These are phyloP conservation scores for Parnassius apollo DNA, from an alignment of 2,888 invertebrate genomes.

Conservation along the genomic window DNA sequence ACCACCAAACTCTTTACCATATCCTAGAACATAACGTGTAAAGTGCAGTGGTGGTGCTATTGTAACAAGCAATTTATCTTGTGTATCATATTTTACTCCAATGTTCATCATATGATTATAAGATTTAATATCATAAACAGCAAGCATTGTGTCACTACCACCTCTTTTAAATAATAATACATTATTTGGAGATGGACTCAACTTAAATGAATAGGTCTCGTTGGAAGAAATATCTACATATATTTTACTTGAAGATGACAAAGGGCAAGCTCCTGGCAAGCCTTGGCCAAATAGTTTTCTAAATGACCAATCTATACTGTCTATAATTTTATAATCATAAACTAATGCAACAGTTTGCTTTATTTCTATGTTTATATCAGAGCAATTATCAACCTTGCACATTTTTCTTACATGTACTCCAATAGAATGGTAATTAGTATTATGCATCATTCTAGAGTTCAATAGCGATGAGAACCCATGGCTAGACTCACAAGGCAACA, in stretches of 20 bases:
- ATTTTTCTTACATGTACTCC: conserved; percentile 91
- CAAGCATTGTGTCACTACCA: conserved; percentile 84
- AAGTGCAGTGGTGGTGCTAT: conserved; percentile 86
- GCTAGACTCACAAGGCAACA: conserved; percentile 96
- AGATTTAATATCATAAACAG: conserved; percentile 84
- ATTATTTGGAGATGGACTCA: conserved; percentile 83
- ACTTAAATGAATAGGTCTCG: conserved; percentile 81
- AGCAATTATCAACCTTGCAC: conserved; percentile 83
- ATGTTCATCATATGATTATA: conserved; percentile 85
- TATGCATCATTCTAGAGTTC: conserved; percentile 94
- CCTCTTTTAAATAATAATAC: conserved; percentile 84
- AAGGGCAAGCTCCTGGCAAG: conserved; percentile 89
- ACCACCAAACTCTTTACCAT: conserved; percentile 95
- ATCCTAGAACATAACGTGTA: conserved; percentile 91
- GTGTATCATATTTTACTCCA: conserved; percentile 79
- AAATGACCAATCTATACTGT: conserved; percentile 90
- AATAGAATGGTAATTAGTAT: conserved; percentile 95
- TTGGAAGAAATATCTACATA: conserved; percentile 89
- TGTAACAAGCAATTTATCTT: conserved; percentile 73
- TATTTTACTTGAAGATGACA: conserved; percentile 88
- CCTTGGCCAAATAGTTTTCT: conserved; percentile 93
- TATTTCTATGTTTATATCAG: conserved; percentile 86
- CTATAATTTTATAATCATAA: conserved; percentile 88
- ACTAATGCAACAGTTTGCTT: conserved; percentile 93
- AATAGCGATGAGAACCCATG: conserved; percentile 93